phyloP scores from a whole-genome alignment of 1,140 invertebrate genomes.

The Calycopis cecrops region DNA sequence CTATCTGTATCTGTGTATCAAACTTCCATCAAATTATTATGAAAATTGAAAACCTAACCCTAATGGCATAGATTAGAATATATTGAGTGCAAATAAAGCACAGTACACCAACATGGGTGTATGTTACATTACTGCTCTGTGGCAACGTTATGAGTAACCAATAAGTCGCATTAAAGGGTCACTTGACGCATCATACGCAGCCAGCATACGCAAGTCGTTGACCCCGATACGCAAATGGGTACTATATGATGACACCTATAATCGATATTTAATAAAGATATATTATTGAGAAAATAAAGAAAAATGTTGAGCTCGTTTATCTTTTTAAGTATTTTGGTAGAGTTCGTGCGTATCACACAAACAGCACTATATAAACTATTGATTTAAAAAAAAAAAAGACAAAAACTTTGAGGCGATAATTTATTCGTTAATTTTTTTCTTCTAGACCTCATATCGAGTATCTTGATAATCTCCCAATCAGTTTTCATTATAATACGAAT shows the following conservation, averaged over 20 bases:
- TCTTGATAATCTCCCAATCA: too few relatives aligned
- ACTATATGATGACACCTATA: conserved; percentile 42
- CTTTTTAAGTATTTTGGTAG: too few relatives aligned
- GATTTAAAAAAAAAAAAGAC: too few relatives aligned
- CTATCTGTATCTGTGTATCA: too few relatives aligned
- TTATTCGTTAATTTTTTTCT: too few relatives aligned
- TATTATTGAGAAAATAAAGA: background rate
- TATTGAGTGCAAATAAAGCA: conserved; percentile 4
- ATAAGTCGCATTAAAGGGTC: conserved; percentile 70
- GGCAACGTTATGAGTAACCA: conserved; percentile 61
- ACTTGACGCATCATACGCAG: conserved; percentile 60
- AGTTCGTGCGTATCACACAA: too few relatives aligned
- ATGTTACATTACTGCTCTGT: conserved; percentile 28
- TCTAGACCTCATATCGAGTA: too few relatives aligned
- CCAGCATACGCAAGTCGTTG: conserved; percentile 63
- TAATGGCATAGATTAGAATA: conserved; percentile 2
- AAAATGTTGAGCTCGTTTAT: too few relatives aligned
- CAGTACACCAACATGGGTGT: conserved; percentile 5
- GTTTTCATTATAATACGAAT: too few relatives aligned
- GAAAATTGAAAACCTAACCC: background rate
- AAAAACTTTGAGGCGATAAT: too few relatives aligned
- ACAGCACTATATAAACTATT: too few relatives aligned
- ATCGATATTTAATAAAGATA: conserved; percentile 18
- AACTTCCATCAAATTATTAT: background rate
- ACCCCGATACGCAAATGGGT: conserved; percentile 59